Conservation (phyloP, 2,888 invertebrate genomes). For the Heliconius ethilla region DNA sequence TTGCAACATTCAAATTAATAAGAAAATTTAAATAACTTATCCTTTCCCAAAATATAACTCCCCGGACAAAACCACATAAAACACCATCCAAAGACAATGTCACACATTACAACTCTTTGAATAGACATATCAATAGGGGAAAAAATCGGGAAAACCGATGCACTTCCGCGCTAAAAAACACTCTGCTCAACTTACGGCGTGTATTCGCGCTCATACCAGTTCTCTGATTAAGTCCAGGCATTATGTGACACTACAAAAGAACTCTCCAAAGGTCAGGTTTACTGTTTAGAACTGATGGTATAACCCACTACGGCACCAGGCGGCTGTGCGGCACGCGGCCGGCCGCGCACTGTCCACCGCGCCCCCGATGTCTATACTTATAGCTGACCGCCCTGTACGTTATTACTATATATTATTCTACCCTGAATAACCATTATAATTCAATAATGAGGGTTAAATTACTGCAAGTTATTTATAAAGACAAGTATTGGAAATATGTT, state of each 20-base stretch:
- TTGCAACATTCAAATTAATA: no score
- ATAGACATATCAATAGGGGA: not conserved
- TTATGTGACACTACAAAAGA: conserved; percentile 51
- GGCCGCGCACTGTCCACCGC: conserved; percentile 75
- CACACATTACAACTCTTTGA: not conserved
- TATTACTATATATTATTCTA: conserved; percentile 53
- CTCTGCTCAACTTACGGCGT: conserved; percentile 65
- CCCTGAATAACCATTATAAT: conserved; percentile 61
- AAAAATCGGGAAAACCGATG: not conserved
- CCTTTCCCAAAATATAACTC: not conserved
- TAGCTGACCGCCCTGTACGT: conserved; percentile 72
- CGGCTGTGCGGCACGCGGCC: conserved; percentile 73
- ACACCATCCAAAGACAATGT: not conserved
- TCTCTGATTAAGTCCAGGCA: conserved; percentile 73
- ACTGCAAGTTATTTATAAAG: not conserved
- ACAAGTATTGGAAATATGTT: not conserved
- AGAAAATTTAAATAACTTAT: not conserved
- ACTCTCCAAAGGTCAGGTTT: conserved; percentile 61
- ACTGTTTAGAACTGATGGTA: conserved; percentile 58
- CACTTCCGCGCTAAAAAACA: not conserved
- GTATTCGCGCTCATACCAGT: conserved; percentile 45
- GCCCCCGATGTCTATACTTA: conserved; percentile 66
- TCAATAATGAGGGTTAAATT: conserved; percentile 61
- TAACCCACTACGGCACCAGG: conserved; percentile 65
- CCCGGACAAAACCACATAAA: not conserved